These are phyloP conservation scores for Artibeus jamaicensis DNA, from an alignment of 2,797 vertebrate genomes.

Conservation along the genomic window DNA sequence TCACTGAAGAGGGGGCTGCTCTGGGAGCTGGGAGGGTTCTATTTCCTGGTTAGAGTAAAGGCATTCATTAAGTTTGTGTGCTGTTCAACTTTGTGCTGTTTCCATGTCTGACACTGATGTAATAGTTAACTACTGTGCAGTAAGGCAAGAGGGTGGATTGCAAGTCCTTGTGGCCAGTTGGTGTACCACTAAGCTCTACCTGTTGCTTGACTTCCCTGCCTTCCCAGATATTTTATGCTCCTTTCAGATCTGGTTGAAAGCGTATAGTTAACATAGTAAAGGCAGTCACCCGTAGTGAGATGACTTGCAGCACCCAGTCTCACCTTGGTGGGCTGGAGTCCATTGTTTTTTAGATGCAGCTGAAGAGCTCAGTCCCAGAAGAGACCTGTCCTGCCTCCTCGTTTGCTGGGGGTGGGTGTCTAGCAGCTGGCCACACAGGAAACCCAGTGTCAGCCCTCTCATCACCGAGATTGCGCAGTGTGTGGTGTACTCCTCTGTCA, in stretches of 20 bases:
- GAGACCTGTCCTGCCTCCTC: not conserved
- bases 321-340: not conserved
- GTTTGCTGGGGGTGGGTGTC: not conserved
- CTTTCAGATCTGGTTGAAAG: not conserved
- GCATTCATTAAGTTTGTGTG: accelerated
- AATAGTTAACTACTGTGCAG: not conserved
- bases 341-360: not conserved
- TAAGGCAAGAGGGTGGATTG: not conserved
- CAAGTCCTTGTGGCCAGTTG: not conserved
- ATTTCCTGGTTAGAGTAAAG: not conserved
- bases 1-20: not conserved
- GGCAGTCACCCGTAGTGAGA: not conserved
- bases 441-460: not conserved
- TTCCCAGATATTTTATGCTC: not conserved
- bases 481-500: not conserved
- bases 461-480: not conserved
- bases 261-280: not conserved
- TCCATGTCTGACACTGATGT: not conserved
- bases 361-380: not conserved
- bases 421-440: not conserved
- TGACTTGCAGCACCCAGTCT: not conserved
- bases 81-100: not conserved
- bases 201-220: not conserved
- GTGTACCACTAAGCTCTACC: not conserved
- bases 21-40: not conserved